Evolutionary conservation across 2,113 vertebrate genomes (phyloP).

Genomic region (Oryzias celebensis): DNA sequence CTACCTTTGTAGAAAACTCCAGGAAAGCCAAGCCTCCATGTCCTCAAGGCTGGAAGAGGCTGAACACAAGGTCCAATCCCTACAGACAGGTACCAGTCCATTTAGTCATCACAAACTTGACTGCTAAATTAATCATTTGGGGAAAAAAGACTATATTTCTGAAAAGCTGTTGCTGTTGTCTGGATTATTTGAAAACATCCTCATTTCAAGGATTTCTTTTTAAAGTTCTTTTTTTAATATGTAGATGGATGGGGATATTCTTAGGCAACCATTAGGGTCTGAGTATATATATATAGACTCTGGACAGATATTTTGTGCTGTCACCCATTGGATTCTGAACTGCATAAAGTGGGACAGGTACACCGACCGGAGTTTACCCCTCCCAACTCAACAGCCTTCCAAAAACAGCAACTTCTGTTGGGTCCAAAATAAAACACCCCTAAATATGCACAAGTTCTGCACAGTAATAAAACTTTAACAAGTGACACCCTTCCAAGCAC

Average conservation of each 20-base stretch:
- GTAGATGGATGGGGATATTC: neutral
- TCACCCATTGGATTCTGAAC: too few species aligned
- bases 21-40: slow-evolving; percentile 93
- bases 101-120: slow-evolving; percentile 2
- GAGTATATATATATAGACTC: too few species aligned
- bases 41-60: slow-evolving; percentile 93
- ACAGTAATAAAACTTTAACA: too few species aligned
- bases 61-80: slow-evolving; percentile 89
- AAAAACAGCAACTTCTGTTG: too few species aligned
- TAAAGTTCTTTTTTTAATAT: neutral
- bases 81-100: slow-evolving; percentile 88
- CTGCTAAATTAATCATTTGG: slow-evolving; percentile 4
- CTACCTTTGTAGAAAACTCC: slow-evolving; percentile 83
- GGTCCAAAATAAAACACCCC: too few species aligned
- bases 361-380: too few species aligned
- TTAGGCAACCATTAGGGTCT: too few species aligned
- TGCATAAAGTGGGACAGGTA: too few species aligned
- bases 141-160: slow-evolving; percentile 5
- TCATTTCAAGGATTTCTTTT: neutral
- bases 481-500: too few species aligned
- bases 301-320: too few species aligned
- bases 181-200: slow-evolving; percentile 5
- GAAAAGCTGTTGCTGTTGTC: neutral
- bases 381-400: too few species aligned
- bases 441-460: too few species aligned